These are phyloP conservation scores for Microcebus lehilahytsara DNA, from an alignment of 2,113 vertebrate genomes.

Conservation along the genomic window DNA sequence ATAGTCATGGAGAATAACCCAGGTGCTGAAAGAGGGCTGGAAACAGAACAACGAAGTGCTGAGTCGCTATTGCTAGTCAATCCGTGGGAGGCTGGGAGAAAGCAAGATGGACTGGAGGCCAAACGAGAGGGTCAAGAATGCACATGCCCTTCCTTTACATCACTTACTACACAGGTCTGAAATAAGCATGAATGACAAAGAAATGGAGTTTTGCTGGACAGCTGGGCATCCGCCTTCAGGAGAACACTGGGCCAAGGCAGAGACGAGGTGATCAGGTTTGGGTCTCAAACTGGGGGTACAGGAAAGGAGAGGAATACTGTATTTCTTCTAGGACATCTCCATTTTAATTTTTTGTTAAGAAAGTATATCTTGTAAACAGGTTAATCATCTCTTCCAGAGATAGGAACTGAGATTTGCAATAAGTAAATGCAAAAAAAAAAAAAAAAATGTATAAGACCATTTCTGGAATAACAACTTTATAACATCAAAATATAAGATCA, in stretches of 20 bases:
- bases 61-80: neutral
- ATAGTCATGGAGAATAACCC: neutral
- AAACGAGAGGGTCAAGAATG: neutral
- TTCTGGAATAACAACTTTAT: slow-evolving; percentile 5
- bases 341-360: neutral
- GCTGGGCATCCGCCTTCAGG: neutral
- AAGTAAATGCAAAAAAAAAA: neutral
- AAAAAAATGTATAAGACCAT: neutral
- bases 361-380: neutral
- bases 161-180: neutral
- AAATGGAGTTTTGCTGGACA: too few relatives aligned
- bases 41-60: neutral
- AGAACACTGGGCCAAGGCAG: neutral
- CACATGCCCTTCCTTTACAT: neutral
- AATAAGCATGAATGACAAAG: neutral
- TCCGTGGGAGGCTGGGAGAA: neutral
- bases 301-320: neutral
- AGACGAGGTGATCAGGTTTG: neutral
- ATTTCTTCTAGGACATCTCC: neutral
- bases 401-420: neutral
- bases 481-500: slow-evolving; percentile 17
- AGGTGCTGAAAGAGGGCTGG: neutral
- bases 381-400: neutral
- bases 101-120: neutral
- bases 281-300: neutral